Conservation (phyloP, 2,888 invertebrate genomes). For the Chydorus sphaericus region DNA sequence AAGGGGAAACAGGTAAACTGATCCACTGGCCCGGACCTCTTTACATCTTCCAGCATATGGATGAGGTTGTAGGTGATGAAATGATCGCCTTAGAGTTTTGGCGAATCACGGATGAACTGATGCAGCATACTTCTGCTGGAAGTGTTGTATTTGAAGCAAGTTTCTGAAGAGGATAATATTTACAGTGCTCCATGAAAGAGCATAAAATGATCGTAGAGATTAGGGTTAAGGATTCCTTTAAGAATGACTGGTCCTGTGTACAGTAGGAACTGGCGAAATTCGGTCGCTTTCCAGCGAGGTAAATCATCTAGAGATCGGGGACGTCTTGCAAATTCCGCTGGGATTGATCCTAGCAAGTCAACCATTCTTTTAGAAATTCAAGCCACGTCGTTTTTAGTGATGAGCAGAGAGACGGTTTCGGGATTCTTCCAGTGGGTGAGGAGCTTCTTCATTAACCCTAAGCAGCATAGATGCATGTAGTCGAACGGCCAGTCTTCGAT, state of each 20-base stretch:
- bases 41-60: too few species aligned
- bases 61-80: too few species aligned
- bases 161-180: slow-evolving; percentile 19
- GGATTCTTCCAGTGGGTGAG: slow-evolving; percentile 16
- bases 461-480: slow-evolving; percentile 19
- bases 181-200: slow-evolving; percentile 20
- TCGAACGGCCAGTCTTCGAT: slow-evolving; percentile 16
- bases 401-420: slow-evolving; percentile 13
- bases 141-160: too few species aligned
- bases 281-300: slow-evolving; percentile 13
- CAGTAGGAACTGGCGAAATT: slow-evolving; percentile 17
- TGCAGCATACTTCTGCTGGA: too few species aligned
- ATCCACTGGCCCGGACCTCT: too few species aligned
- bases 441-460: slow-evolving; percentile 18
- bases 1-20: too few species aligned
- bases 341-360: slow-evolving; percentile 17
- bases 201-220: slow-evolving; percentile 21
- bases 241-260: slow-evolving; percentile 22
- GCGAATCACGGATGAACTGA: too few species aligned
- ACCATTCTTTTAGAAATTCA: slow-evolving; percentile 16
- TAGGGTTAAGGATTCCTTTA: slow-evolving; percentile 17
- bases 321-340: slow-evolving; percentile 21
- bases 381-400: slow-evolving; percentile 9
- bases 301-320: slow-evolving; percentile 10
- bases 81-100: too few species aligned